phyloP scores from a whole-genome alignment of 1,140 invertebrate genomes.

The Telenomus remus region DNA sequence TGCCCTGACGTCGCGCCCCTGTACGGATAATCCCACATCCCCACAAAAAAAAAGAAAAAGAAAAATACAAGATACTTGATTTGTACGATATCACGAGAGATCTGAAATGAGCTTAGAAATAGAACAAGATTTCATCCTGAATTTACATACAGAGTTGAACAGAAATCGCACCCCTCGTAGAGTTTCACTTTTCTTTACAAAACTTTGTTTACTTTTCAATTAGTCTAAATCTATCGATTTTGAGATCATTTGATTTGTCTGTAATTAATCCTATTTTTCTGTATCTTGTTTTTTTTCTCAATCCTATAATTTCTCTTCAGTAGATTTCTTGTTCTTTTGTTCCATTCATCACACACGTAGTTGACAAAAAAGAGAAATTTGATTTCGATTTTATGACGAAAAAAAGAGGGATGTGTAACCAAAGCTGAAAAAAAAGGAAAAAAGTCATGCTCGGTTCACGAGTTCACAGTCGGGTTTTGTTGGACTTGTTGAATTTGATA shows the following conservation, averaged over 20 bases:
- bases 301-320: conserved; percentile 19
- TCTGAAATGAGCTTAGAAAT: conserved; percentile 23
- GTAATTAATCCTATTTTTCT: conserved; percentile 44
- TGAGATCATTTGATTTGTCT: conserved; percentile 5
- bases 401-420: conserved; percentile 53
- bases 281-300: conserved; percentile 17
- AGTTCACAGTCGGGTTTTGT: conserved; percentile 23
- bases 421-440: conserved; percentile 13
- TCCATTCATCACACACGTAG: conserved; percentile 7
- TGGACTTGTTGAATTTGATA: neutral
- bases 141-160: conserved; percentile 34
- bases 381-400: conserved; percentile 21
- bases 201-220: too few species aligned
- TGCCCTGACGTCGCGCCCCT: conserved; percentile 52
- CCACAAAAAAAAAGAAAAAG: conserved; percentile 56
- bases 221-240: too few species aligned
- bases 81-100: conserved; percentile 41
- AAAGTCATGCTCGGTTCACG: conserved; percentile 11
- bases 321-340: conserved; percentile 7
- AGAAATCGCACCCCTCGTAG: conserved; percentile 68
- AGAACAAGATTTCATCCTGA: conserved; percentile 52
- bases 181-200: conserved; percentile 50
- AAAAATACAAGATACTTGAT: conserved; percentile 21
- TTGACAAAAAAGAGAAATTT: neutral
- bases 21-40: conserved; percentile 60